Evolutionary conservation across 2,888 invertebrate species (phyloP).

Genomic region (Sarcophaga carnaria): DNA sequence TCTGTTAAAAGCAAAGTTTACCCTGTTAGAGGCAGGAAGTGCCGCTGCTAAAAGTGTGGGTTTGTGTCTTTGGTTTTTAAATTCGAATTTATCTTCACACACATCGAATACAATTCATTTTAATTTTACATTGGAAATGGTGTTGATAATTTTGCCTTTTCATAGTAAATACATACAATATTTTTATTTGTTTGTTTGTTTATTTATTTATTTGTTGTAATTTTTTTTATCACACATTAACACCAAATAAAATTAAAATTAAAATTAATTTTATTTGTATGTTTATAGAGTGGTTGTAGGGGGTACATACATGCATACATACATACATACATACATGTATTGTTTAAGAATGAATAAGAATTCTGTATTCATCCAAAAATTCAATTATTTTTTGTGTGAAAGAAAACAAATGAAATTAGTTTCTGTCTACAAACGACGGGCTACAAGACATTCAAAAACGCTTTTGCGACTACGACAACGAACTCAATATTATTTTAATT

Average conservation of each 20-base stretch:
- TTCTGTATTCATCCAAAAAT: not conserved
- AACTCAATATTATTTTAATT: not conserved
- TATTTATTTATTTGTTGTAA: not conserved
- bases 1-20: no score
- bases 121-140: not conserved
- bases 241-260: not conserved
- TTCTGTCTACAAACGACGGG: not conserved
- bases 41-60: no score
- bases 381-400: not conserved
- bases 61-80: no score
- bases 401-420: not conserved
- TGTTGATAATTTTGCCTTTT: not conserved
- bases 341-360: not conserved
- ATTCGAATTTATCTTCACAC: no score
- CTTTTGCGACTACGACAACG: not conserved
- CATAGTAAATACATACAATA: not conserved
- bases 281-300: no score
- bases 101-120: not conserved
- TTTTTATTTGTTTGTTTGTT: no score
- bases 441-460: not conserved
- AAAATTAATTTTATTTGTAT: not conserved
- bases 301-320: no score
- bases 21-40: no score
- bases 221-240: not conserved
- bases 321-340: not conserved